Base-by-base conservation (phyloP, 2,888 invertebrate species). In the Drosophila paramelanica region DNA sequence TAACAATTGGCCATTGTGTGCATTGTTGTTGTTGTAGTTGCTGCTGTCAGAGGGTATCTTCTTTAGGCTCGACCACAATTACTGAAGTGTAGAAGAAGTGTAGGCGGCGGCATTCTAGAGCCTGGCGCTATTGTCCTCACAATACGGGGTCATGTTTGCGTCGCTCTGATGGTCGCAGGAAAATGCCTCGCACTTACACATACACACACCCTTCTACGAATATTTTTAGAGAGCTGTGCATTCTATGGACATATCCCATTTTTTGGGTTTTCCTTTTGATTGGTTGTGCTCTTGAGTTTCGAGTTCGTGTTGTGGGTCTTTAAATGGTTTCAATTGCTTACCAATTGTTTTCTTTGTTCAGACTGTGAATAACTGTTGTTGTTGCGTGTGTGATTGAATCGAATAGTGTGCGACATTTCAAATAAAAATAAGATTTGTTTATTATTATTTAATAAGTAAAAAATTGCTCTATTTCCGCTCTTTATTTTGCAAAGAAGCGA, bases 1-100 rank as follows among this genome's bases (percentile, higher is more conserved):
- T 68, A 86, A 86, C 83, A 88, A 83, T 83, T 75, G 83, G 31
- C 88, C 62, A 83, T 88, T 83, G 83, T 83, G 36, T 74, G 3
- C 66, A 53, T 45, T 66, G 76, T 60, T 66, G 61, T 73, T 67
- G 52, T 13, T 43, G 17, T 23, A 10, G 43, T 50, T 46, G 52
- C 77, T 65, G 77, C 77, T 65, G 77, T 74, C 66, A 72, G 53
- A 72, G 53, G 62, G 66, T 60, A 71, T 79, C 62, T 77, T 52
- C 64, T 58, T 60, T 50, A 42, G 66, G 56, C 60, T 52, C 62
- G 50, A 79, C 76, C 81, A 69, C 88, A 82, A 87, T 81, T 81
- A 83, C 85, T 60, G 51, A 46, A 59, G 49, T 65, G 69, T 42
- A 45, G 42, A 57, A 41, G 43, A 50, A n/a, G n/a, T n/a, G 52